These are phyloP conservation scores for Cottus gobio DNA, from an alignment of 2,113 vertebrate species.

Conservation along the genomic window DNA sequence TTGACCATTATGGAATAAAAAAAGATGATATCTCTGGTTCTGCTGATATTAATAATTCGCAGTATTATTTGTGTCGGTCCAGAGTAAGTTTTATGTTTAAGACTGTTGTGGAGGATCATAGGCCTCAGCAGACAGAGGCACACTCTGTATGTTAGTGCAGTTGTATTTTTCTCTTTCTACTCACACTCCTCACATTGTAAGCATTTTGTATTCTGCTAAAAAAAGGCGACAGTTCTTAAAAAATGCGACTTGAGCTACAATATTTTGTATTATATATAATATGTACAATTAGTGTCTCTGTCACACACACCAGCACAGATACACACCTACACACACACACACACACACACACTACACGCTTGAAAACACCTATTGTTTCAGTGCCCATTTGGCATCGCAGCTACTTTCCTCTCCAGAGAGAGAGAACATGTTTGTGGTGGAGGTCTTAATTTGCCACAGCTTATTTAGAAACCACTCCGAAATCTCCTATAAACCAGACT, in stretches of 20 bases:
- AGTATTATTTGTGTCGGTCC: not conserved
- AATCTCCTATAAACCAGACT: slow-evolving; percentile 44
- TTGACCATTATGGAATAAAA: not conserved
- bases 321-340: slow-evolving; percentile 42
- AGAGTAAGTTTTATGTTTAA: not conserved
- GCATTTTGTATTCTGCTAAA: not conserved
- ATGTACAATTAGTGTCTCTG: slow-evolving; percentile 1
- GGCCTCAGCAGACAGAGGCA: slow-evolving; percentile 31
- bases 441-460: slow-evolving; percentile 69
- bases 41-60: not conserved
- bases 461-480: slow-evolving; percentile 63
- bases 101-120: slow-evolving; percentile 8
- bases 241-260: not conserved
- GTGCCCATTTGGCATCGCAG: slow-evolving; percentile 42
- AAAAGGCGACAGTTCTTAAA: not conserved
- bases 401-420: slow-evolving; percentile 50
- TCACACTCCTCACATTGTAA: not conserved
- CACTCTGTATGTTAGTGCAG: slow-evolving; percentile 4
- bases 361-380: slow-evolving; percentile 46
- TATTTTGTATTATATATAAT: not conserved
- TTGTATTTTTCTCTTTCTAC: not conserved
- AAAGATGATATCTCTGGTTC: not conserved
- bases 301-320: slow-evolving; percentile 20
- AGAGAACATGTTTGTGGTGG: slow-evolving; percentile 44
- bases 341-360: slow-evolving; percentile 4